Base-by-base conservation (phyloP, 2,888 invertebrate species). In the Nasonia oneida region DNA sequence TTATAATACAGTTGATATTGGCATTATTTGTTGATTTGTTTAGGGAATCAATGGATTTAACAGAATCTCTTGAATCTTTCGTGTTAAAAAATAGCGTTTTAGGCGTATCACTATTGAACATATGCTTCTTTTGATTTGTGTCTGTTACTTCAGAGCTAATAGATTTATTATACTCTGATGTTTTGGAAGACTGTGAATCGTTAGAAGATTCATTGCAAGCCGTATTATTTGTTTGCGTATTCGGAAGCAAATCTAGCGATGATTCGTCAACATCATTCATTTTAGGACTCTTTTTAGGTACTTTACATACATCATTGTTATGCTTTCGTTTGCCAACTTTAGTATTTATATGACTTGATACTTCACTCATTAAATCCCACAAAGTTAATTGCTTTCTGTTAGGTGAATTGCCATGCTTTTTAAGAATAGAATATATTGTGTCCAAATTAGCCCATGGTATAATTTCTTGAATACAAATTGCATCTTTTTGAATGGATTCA, bases 351-450 rank as follows among this genome's bases (percentile, higher is more conserved):
- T 47, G 29, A 57, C 14, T 70, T 10, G 75, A 75, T 29, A n/a
- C 71, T 83, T 86, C 39, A 8, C 75, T 83, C 78, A 87, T 82
- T 37, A 92, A 82, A 47, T 91, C 90, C 89, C 89, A 89, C 1
- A 91, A 82, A n/a, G 85, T 87, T 3, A 90, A 64, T 50, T 90
- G 89, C 5, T 87, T 79, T 75, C 87, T 85, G 50, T 89, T 88
- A 5, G 84, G 67, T 1, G 86, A 87, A 18, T 70, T 12, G 0
- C 39, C 64, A 70, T 90, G 86, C 61, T 84, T 88, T 1, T 12
- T 23, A 2, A 91, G 73, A 5, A 78, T 81, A 3, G 53, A 75
- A 33, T 77, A 71, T 42, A 91, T 87, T 3, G 42, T 74, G 8
- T 81, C 15, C 1, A 75, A 79, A 1, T 79, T 29, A 1, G 89